Evolutionary conservation across 2,797 vertebrate species (phyloP), one percentile per base, ranked within the genome.

Genomic region (Lophotriccus pileatus): DNA sequence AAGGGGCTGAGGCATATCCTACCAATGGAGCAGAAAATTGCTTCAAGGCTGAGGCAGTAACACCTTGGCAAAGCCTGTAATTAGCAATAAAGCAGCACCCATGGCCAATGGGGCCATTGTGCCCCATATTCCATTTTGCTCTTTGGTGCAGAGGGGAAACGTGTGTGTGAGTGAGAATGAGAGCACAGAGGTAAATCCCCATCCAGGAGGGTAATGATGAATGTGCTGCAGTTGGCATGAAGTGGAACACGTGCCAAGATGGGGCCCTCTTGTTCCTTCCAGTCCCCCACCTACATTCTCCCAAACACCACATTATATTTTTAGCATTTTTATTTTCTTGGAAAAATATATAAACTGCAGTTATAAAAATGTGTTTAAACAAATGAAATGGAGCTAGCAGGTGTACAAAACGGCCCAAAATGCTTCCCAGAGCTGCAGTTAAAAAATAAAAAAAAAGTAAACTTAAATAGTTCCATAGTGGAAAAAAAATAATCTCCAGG

Each of bases 11-110:
- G 77, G 43, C 95, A 60, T 66, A 56, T 70, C 93, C 92, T 85
- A 59, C 84, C 96, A 97, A 79, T 41, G 94, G 94, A 97, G 95
- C 97, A 97, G 95, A 97, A 97, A 96, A 97, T 97, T 91, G 95
- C 93, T 97, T 59, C 96, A 93, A 95, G 95, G 95, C 95, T 92
- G 68, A 72, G 22, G 94, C 96, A 94, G 95, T 46, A 89, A 52
- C 95, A 92, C 94, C 93, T 94, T 67, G 37, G 86, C 85, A 75
- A 84, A 59, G 46, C 23, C 73, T 78, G 94, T 24, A 93, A 95
- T 94, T 84, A 94, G 95, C 90, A 62, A 27, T 23, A 84, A 81
- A 92, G 91, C 92, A 79, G 84, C 79, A 85, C 86, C 96, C 93
- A 79, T 53, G 88, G 88, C 96, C 96, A 95, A 67, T 85, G 69